These are phyloP conservation scores for Mactromeris polynyma DNA, from an alignment of 2,888 invertebrate genomes.

Conservation along the genomic window DNA sequence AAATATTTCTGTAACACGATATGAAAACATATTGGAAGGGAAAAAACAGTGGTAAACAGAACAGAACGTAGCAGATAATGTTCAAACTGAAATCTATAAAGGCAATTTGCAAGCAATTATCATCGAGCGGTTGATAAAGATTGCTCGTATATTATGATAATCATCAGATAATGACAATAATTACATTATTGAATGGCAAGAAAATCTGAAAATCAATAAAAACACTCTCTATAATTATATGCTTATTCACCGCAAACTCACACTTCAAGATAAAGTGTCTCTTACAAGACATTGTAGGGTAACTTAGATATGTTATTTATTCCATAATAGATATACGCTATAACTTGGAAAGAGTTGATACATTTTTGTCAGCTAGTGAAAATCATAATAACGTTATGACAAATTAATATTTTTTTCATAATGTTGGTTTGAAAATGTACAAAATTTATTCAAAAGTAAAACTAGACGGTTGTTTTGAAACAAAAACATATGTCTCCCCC, in stretches of 20 bases:
- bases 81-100: neutral
- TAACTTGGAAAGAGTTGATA: neutral
- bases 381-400: neutral
- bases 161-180: neutral
- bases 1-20: no score
- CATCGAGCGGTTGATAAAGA: neutral
- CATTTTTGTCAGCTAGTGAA: neutral
- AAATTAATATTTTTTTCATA: neutral
- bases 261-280: neutral
- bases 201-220: neutral
- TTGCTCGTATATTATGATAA: neutral
- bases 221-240: neutral
- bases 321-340: neutral
- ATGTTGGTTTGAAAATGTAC: neutral
- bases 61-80: neutral
- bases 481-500: no score
- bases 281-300: neutral
- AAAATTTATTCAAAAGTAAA: neutral
- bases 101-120: slow-evolving; percentile 8
- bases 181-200: neutral
- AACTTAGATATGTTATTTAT: neutral
- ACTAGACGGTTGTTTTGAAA: no score
- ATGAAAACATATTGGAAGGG: neutral
- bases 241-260: neutral
- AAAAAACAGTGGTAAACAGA: neutral